Evolutionary conservation across 1,140 invertebrate genomes (phyloP).

Genomic region (Tachypleus tridentatus): DNA sequence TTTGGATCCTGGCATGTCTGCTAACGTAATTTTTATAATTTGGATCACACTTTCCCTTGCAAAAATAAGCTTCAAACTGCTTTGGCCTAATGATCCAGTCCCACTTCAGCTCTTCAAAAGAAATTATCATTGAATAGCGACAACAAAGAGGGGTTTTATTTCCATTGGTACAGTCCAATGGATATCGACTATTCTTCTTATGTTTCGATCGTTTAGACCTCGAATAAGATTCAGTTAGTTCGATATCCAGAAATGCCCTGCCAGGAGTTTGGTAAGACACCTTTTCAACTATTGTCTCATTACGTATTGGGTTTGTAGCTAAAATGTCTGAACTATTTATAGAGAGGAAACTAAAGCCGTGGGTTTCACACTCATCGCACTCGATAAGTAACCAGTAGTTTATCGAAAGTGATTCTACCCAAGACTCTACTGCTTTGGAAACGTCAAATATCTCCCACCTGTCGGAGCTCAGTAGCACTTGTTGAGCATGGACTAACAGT

Average conservation of each 20-base stretch:
- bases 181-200: no score
- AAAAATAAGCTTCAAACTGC: slow-evolving; percentile 71
- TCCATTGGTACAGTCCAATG: slow-evolving; percentile 1
- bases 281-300: no score
- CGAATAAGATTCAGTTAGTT: no score
- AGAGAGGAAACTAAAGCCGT: no score
- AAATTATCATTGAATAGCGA: slow-evolving; percentile 62
- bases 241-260: no score
- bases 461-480: neutral
- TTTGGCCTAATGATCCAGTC: slow-evolving; percentile 70
- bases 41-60: slow-evolving; percentile 55
- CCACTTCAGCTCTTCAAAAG: slow-evolving; percentile 73
- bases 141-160: slow-evolving; percentile 45
- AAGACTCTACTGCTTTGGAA: neutral
- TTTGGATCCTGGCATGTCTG: slow-evolving; percentile 29
- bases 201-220: no score
- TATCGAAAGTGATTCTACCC: neutral
- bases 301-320: no score
- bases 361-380: neutral
- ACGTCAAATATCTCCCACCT: neutral
- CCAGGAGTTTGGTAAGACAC: no score
- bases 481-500: no score
- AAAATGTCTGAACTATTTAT: no score
- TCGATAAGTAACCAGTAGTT: neutral
- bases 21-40: slow-evolving; percentile 29